phyloP scores from a whole-genome alignment of 1,140 invertebrate genomes.

The Drosophila murphyi region DNA sequence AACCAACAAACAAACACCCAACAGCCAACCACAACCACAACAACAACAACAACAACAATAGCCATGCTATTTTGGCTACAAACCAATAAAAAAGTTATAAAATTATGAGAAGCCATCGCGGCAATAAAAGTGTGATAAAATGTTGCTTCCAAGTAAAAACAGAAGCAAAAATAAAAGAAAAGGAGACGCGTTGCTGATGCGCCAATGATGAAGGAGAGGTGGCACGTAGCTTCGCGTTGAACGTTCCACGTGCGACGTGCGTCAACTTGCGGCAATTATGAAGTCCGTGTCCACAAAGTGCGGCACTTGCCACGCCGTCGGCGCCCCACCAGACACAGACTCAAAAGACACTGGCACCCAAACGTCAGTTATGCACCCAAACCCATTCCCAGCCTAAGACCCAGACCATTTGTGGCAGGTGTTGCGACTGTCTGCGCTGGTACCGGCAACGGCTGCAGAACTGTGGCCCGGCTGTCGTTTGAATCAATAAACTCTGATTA shows the following conservation, averaged over 20 bases:
- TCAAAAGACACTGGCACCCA: conserved; percentile 59
- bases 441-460: conserved; percentile 13
- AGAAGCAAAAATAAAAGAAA: conserved; percentile 5
- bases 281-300: conserved; percentile 59
- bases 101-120: conserved; percentile 54
- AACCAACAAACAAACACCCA: conserved; percentile 11
- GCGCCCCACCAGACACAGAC: conserved; percentile 25
- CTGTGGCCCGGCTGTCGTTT: conserved; percentile 44
- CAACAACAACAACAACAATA: conserved; percentile 36
- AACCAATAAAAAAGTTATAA: conserved; percentile 56
- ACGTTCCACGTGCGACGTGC: conserved; percentile 70
- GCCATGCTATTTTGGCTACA: conserved; percentile 58
- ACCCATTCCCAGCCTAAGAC: conserved; percentile 6
- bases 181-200: conserved; percentile 2
- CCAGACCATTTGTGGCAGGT: conserved; percentile 41
- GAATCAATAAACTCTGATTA: conserved; percentile 58
- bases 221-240: conserved; percentile 56
- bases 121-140: conserved; percentile 69
- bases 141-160: conserved; percentile 45
- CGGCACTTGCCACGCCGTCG: conserved; percentile 54
- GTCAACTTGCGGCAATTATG: conserved; percentile 78
- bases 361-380: conserved; percentile 29
- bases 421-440: conserved; percentile 6
- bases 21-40: conserved; percentile 22
- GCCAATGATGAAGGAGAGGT: conserved; percentile 23